Percentiles rank a stretch among this genome's conserved stretches.
Conservation (phyloP, 2,797 vertebrate species). For the Tiaroga cobitis region DNA sequence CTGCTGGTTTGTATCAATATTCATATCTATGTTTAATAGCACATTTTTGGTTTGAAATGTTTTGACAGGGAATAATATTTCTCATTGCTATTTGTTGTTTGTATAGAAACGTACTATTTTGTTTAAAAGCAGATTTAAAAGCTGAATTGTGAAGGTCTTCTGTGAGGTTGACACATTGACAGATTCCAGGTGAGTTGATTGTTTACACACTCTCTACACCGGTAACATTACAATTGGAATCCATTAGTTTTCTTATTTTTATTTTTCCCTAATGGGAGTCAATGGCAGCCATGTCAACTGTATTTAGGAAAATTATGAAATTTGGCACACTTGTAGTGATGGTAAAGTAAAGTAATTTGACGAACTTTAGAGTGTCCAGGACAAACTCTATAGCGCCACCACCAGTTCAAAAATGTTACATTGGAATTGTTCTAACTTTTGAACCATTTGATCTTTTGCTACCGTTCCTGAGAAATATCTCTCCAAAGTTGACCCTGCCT, state of each 20-base stretch:
- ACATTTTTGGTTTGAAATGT: neutral
- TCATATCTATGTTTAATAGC: neutral
- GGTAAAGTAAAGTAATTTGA: no score
- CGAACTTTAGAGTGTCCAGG: no score
- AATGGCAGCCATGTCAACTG: no score
- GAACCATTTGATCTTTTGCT: no score
- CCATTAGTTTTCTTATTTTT: no score
- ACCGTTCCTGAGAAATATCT: fast-evolving
- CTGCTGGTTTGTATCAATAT: neutral
- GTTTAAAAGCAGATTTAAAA: neutral
- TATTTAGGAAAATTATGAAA: no score
- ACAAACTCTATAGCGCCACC: no score
- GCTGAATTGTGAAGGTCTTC: neutral
- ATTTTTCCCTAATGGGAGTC: no score
- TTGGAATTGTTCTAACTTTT: no score
- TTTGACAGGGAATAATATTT: neutral
- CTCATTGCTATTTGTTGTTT: neutral
- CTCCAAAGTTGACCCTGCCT: fast-evolving
- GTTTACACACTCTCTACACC: neutral
- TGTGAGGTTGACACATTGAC: neutral
- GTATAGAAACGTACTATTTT: neutral
- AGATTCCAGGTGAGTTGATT: neutral
- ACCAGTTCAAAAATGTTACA: no score
- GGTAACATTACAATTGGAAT: neutral
- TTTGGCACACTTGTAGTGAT: no score